Percentiles rank a stretch among this genome's conserved stretches.
phyloP scores from a whole-genome alignment of 2,113 vertebrate species.

The Canis aureus region DNA sequence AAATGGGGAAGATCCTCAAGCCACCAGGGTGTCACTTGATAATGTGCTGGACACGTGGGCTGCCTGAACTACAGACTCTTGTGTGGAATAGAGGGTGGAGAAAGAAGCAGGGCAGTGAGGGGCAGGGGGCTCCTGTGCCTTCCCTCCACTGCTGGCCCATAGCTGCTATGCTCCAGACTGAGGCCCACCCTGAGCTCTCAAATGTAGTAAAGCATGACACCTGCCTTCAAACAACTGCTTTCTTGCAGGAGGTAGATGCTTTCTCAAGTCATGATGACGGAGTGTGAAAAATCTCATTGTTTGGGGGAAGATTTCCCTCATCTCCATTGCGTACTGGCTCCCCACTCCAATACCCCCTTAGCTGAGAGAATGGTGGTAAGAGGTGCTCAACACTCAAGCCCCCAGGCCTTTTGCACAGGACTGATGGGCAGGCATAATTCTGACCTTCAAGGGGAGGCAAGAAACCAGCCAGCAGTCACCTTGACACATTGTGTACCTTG shows the following conservation, averaged over 20 bases:
- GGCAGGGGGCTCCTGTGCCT: fast-evolving
- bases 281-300: background rate
- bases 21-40: background rate
- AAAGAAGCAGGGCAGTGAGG: background rate
- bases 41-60: fast-evolving
- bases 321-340: background rate
- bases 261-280: background rate
- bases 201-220: background rate
- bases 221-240: background rate
- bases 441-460: conserved; percentile 79
- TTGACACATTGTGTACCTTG: conserved; percentile 55
- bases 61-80: background rate
- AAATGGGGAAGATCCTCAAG: fast-evolving
- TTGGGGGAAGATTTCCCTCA: background rate
- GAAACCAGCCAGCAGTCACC: conserved; percentile 61
- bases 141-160: background rate
- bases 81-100: fast-evolving
- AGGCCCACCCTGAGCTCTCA: background rate
- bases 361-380: background rate
- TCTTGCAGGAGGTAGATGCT: fast-evolving
- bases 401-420: conserved; percentile 85
- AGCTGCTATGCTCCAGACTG: background rate
- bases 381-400: background rate
- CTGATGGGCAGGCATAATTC: conserved; percentile 67
- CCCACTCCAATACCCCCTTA: background rate